A percentile compares a stretch with the other conserved stretches of the same genome.
Evolutionary conservation across 2,888 invertebrate species (phyloP).

Genomic region (Gymnocheta viridis): DNA sequence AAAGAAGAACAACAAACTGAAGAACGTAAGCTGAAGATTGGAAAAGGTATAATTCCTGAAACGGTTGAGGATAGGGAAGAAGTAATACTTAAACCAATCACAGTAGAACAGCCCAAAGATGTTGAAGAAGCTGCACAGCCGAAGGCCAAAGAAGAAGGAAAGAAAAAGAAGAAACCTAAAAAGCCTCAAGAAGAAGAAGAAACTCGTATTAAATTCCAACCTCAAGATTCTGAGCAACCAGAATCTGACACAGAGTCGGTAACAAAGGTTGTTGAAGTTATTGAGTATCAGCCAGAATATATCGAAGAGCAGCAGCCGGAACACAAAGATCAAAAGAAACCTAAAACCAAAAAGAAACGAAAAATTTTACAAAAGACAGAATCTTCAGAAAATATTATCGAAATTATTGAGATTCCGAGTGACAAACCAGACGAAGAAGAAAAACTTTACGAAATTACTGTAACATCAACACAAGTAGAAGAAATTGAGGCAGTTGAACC

Average conservation of each 20-base stretch:
- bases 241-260: slow-evolving; percentile 72
- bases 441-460: slow-evolving; percentile 74
- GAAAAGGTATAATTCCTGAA: slow-evolving; percentile 77
- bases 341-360: slow-evolving; percentile 77
- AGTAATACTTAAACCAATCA: slow-evolving; percentile 77
- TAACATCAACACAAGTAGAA: slow-evolving; percentile 71
- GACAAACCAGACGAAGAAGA: slow-evolving; percentile 66
- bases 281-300: slow-evolving; percentile 75
- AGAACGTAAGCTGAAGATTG: slow-evolving; percentile 75
- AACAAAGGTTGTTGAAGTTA: slow-evolving; percentile 73
- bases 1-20: slow-evolving; percentile 71
- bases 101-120: slow-evolving; percentile 60
- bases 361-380: slow-evolving; percentile 80
- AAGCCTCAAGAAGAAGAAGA: slow-evolving; percentile 71
- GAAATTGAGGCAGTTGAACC: slow-evolving; percentile 63
- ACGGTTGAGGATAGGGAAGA: slow-evolving; percentile 78
- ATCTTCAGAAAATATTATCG: slow-evolving; percentile 81
- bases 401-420: slow-evolving; percentile 79
- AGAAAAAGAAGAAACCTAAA: slow-evolving; percentile 72
- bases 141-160: slow-evolving; percentile 70
- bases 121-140: slow-evolving; percentile 59
- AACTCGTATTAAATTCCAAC: slow-evolving; percentile 73
- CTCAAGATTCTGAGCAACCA: slow-evolving; percentile 73
- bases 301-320: slow-evolving; percentile 73
- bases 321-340: slow-evolving; percentile 74